Conservation (phyloP, 2,888 invertebrate genomes). For the Nomada goodeniana region DNA sequence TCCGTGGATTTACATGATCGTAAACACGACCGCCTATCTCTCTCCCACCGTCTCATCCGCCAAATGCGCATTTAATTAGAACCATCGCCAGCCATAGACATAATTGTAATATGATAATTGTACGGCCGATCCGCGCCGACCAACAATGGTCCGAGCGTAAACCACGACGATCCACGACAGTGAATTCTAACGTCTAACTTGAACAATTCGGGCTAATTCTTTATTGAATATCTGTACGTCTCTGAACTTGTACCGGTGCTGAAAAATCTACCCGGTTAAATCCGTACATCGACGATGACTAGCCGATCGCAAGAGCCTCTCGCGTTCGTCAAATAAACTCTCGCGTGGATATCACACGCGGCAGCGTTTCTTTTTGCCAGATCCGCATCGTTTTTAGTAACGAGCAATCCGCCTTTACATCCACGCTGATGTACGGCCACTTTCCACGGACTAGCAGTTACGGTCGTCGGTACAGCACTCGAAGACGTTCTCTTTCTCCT, state of each 20-base stretch:
- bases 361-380: conserved; percentile 8
- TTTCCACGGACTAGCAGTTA: conserved; percentile 48
- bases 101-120: conserved; percentile 80
- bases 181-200: conserved; percentile 34
- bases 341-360: not conserved
- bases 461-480: conserved; percentile 36
- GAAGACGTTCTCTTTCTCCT: conserved; percentile 33
- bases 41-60: conserved; percentile 3
- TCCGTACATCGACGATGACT: not conserved
- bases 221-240: too few relatives aligned
- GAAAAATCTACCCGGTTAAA: too few relatives aligned
- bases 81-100: conserved; percentile 71
- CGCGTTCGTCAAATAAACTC: conserved; percentile 14
- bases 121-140: conserved; percentile 57
- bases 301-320: not conserved
- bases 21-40: conserved; percentile 57
- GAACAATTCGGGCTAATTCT: too few relatives aligned
- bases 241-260: too few relatives aligned
- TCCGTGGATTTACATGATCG: conserved; percentile 50
- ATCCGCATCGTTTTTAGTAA: conserved; percentile 36
- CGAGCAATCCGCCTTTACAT: conserved; percentile 55
- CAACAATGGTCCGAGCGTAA: conserved; percentile 55
- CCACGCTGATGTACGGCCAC: conserved; percentile 47
- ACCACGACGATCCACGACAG: conserved; percentile 19
- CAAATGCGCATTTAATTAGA: conserved; percentile 75